Conservation (phyloP, 37 sponge, comb jelly and placozoan species). For the Haliclona indistincta region DNA sequence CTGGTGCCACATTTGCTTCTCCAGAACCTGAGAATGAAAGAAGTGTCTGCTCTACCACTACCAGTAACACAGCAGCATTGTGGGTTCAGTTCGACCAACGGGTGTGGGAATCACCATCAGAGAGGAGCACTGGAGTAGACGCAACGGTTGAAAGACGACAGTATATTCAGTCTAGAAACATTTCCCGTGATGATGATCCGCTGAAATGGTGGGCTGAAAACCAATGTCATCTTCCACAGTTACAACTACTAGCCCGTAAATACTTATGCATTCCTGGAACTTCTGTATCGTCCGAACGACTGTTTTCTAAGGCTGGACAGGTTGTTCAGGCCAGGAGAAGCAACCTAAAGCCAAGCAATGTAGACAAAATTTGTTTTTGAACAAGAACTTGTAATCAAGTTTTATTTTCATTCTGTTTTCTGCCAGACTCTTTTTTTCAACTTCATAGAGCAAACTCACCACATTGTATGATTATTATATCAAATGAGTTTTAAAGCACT, state of each 20-base stretch:
- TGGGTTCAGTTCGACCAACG: neutral
- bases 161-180: neutral
- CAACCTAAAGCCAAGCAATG: too few species aligned
- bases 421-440: too few species aligned
- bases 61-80: constrained; percentile 7
- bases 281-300: constrained; percentile 12
- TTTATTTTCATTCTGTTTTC: too few species aligned
- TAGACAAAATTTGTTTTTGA: too few species aligned
- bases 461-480: too few species aligned
- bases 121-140: neutral
- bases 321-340: too few species aligned
- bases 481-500: too few species aligned
- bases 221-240: neutral
- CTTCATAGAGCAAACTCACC: too few species aligned
- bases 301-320: too few species aligned
- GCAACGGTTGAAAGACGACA: neutral
- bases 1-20: too few species aligned
- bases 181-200: neutral
- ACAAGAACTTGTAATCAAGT: too few species aligned
- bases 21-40: too few species aligned
- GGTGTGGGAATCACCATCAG: neutral
- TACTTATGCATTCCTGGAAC: constrained; percentile 16
- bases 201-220: neutral
- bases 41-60: neutral
- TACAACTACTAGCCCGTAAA: constrained; percentile 1